Evolutionary conservation across 1,140 invertebrate genomes (phyloP).

Genomic region (Brachystomella parvula): DNA sequence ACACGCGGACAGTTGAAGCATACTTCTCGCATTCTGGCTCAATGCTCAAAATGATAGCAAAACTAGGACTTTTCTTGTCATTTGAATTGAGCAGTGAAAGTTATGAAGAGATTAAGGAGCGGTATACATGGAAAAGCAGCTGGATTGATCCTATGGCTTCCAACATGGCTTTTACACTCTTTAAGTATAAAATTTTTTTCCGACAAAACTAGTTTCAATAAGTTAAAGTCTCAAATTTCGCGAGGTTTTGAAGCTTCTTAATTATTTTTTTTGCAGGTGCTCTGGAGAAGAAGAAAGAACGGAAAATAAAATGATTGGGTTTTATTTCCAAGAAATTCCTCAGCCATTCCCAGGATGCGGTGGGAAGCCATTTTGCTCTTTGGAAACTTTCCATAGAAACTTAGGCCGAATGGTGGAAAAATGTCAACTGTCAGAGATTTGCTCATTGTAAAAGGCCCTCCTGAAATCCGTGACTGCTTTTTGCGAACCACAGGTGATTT

Average conservation of each 20-base stretch:
- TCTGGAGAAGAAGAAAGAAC: neutral
- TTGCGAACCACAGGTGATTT: too few species aligned
- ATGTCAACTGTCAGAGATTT: neutral
- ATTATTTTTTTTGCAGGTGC: neutral
- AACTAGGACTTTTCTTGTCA: conserved; percentile 64
- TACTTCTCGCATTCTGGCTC: conserved; percentile 83
- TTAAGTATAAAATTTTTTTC: conserved; percentile 48
- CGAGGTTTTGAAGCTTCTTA: neutral
- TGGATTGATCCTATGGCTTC: conserved; percentile 69
- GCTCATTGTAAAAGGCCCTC: too few species aligned
- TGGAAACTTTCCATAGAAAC: neutral
- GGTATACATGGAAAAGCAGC: conserved; percentile 60
- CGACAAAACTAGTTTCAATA: too few species aligned
- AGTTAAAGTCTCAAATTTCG: neutral
- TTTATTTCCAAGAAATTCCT: conserved; percentile 3
- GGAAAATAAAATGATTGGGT: neutral
- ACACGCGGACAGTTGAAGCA: neutral
- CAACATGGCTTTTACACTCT: conserved; percentile 75
- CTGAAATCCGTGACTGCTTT: too few species aligned
- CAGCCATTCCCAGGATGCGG: neutral
- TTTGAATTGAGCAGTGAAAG: conserved; percentile 54
- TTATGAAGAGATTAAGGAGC: conserved; percentile 46
- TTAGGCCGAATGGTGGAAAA: neutral
- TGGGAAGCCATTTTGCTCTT: neutral
- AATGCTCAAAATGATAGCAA: conserved; percentile 64